Evolutionary conservation across 2,113 vertebrate genomes (phyloP).

Genomic region (Azemiops feae): DNA sequence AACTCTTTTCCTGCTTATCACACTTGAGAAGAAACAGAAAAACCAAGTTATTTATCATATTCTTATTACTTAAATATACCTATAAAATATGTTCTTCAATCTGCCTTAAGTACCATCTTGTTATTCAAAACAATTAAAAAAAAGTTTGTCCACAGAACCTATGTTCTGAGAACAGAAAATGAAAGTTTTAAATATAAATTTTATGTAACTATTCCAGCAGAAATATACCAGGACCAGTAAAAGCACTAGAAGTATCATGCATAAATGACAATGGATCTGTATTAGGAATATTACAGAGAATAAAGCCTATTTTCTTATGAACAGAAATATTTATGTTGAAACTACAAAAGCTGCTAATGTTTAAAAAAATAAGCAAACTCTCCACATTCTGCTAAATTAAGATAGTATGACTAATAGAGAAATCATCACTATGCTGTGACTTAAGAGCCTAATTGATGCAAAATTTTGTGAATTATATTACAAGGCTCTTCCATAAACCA

Average conservation of each 20-base stretch:
- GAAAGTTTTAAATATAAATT: slow-evolving; percentile 3
- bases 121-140: not conserved
- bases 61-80: not conserved
- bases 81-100: not conserved
- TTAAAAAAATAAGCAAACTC: not conserved
- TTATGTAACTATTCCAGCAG: not conserved
- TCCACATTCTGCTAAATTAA: not conserved
- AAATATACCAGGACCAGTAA: not conserved
- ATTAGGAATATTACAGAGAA: not conserved
- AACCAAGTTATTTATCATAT: not conserved
- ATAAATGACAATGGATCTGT: not conserved
- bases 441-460: not conserved
- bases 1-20: not conserved
- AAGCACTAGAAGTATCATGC: not conserved
- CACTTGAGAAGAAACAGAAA: not conserved
- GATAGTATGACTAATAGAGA: not conserved
- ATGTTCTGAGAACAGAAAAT: not conserved
- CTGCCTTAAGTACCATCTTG: not conserved
- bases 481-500: not conserved
- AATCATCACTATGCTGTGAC: not conserved
- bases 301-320: not conserved
- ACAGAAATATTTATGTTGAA: not conserved
- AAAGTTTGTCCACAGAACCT: not conserved
- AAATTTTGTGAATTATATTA: not conserved
- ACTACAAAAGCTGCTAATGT: not conserved